Percentiles rank a stretch among this genome's conserved stretches.
Evolutionary conservation across 2,888 invertebrate species (phyloP).

Genomic region (Neoitamus cyanurus): DNA sequence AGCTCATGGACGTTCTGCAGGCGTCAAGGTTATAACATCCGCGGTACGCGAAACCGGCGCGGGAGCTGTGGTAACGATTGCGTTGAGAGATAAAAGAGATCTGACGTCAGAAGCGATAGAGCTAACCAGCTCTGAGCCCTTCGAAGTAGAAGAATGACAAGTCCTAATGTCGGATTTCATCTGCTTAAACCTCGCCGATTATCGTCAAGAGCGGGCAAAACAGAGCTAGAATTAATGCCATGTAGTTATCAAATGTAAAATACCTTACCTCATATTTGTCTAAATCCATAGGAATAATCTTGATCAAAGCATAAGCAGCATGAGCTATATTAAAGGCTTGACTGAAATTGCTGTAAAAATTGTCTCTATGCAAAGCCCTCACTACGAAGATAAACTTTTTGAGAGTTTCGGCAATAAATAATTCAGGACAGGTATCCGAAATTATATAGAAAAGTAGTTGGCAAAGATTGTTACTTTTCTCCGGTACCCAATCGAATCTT

Average conservation of each 20-base stretch:
- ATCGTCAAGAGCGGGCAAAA: too few species aligned
- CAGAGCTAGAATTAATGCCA: too few species aligned
- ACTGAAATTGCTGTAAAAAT: slow-evolving; percentile 48
- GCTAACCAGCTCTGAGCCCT: too few species aligned
- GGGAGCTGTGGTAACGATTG: too few species aligned
- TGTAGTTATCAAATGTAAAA: background rate
- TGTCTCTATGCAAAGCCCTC: slow-evolving; percentile 4
- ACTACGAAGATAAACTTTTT: background rate
- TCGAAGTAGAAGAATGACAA: too few species aligned
- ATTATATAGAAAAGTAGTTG: background rate
- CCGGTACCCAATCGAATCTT: background rate
- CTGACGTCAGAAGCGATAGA: too few species aligned
- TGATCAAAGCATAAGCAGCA: slow-evolving; percentile 46
- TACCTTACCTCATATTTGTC: background rate
- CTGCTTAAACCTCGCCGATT: too few species aligned
- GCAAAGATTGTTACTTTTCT: background rate
- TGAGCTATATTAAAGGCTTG: slow-evolving; percentile 47
- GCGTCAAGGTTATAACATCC: too few species aligned
- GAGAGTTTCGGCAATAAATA: background rate
- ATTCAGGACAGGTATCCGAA: background rate
- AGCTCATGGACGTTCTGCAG: too few species aligned
- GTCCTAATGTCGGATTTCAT: too few species aligned
- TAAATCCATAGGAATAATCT: background rate
- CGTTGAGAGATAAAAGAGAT: too few species aligned
- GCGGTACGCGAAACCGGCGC: too few species aligned